Conservation (phyloP, 53 echinoderm and acorn worm genomes). For the Astropecten irregularis region DNA sequence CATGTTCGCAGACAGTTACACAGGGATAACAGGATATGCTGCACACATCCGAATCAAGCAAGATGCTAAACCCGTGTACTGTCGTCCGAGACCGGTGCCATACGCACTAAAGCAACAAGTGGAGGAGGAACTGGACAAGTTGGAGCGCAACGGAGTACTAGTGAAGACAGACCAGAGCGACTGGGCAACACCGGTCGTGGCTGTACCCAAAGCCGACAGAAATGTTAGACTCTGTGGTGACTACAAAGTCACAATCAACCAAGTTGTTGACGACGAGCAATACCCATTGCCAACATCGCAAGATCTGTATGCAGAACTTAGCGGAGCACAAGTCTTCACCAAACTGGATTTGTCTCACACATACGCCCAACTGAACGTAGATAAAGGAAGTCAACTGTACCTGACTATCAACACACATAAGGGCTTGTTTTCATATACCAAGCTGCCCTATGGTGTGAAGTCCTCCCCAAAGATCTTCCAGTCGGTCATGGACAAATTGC, state of each 20-base stretch:
- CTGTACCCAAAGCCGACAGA: conserved; percentile 61
- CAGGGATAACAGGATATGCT: conserved; percentile 51
- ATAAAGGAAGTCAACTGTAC: conserved; percentile 46
- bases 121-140: conserved; percentile 48
- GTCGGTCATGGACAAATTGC: conserved; percentile 55
- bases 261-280: conserved; percentile 50
- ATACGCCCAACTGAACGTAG: conserved; percentile 59
- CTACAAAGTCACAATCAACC: conserved; percentile 58
- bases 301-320: conserved; percentile 68
- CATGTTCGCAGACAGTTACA: conserved; percentile 49
- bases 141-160: conserved; percentile 31
- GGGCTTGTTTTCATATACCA: conserved; percentile 59
- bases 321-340: conserved; percentile 53
- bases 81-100: conserved; percentile 40
- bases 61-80: conserved; percentile 24
- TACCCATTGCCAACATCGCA: conserved; percentile 67
- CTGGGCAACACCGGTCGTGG: conserved; percentile 67
- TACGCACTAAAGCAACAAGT: conserved; percentile 58
- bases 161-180: conserved; percentile 27
- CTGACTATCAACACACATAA: conserved; percentile 64
- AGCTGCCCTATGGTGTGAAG: conserved; percentile 67
- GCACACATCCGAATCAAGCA: conserved; percentile 55
- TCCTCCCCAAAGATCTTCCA: conserved; percentile 67
- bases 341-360: conserved; percentile 61
- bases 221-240: conserved; percentile 59